A percentile compares a stretch with the other conserved stretches of the same genome.
Conservation (phyloP, 1,140 invertebrate genomes). For the Temnothorax longispinosus region DNA sequence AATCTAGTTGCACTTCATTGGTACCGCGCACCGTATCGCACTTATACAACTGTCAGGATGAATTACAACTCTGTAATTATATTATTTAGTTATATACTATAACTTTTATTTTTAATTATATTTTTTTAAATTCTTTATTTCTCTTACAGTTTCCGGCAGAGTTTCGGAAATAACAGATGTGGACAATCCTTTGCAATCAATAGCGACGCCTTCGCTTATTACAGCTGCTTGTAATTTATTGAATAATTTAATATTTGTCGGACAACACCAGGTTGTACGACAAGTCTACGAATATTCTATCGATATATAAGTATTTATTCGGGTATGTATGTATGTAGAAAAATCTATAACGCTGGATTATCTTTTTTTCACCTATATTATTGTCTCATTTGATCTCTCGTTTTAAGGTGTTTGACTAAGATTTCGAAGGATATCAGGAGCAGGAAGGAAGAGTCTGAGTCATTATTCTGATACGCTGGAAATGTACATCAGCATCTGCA, state of each 20-base stretch:
- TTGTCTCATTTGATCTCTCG: constrained; percentile 18
- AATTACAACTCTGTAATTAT: constrained; percentile 55
- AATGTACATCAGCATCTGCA: constrained; percentile 85
- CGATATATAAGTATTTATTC: constrained; percentile 78
- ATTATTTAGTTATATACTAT: not conserved
- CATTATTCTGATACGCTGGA: constrained; percentile 84
- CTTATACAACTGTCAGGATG: no score
- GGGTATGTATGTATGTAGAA: constrained; percentile 67
- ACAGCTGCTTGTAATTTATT: constrained; percentile 73
- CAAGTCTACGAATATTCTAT: constrained; percentile 81
- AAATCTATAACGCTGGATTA: not conserved
- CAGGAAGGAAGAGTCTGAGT: constrained; percentile 75
- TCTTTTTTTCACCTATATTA: not conserved
- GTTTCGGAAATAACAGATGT: no score
- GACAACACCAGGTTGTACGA: constrained; percentile 78
- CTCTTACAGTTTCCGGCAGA: constrained; percentile 59
- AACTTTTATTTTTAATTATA: not conserved
- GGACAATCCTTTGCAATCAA: constrained; percentile 67
- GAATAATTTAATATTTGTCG: constrained; percentile 79
- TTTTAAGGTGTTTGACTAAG: constrained; percentile 79
- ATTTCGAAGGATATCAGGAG: constrained; percentile 77
- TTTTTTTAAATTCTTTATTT: not conserved
- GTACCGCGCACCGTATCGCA: no score
- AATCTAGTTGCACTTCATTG: no score
- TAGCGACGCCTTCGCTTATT: constrained; percentile 84